Percentiles rank a stretch among this genome's conserved stretches.
These are phyloP conservation scores for Drosophila setifemur DNA, from an alignment of 1,140 invertebrate species.

Conservation along the genomic window DNA sequence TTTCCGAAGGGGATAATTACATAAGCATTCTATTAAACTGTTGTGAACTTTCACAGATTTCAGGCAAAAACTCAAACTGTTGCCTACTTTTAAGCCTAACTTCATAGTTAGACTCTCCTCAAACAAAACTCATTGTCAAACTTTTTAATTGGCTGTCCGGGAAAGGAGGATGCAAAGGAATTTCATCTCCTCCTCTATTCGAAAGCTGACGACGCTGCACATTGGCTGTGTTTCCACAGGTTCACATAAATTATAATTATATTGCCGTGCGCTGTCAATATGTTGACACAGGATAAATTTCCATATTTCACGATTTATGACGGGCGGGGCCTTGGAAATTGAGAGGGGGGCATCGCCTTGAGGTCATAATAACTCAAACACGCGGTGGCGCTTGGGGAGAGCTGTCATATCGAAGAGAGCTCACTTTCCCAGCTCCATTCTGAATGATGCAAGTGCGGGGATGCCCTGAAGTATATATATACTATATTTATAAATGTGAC, in stretches of 20 bases:
- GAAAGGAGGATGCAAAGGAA: background rate
- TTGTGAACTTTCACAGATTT: background rate
- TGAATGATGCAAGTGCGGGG: background rate
- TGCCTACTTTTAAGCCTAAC: conserved; percentile 23
- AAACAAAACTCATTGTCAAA: conserved; percentile 39
- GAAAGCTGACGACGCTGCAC: conserved; percentile 18
- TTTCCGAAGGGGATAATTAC: background rate
- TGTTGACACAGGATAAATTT: conserved; percentile 59
- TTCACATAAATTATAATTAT: conserved; percentile 59
- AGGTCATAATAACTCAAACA: conserved; percentile 41
- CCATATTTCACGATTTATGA: conserved; percentile 49
- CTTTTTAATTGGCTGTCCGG: conserved; percentile 46
- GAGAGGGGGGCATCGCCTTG: background rate
- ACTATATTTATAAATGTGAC: background rate
- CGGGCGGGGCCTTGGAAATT: background rate
- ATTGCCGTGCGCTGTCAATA: conserved; percentile 50
- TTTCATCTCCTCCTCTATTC: background rate
- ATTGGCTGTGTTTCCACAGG: conserved; percentile 27
- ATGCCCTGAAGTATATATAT: background rate
- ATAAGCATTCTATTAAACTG: background rate
- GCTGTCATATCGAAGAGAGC: conserved; percentile 21
- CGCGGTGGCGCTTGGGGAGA: background rate
- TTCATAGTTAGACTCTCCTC: background rate
- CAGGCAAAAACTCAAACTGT: background rate
- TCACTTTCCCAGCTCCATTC: conserved; percentile 7